Evolutionary conservation across 2,797 vertebrate species (phyloP).

Genomic region (Sciurus vulgaris): DNA sequence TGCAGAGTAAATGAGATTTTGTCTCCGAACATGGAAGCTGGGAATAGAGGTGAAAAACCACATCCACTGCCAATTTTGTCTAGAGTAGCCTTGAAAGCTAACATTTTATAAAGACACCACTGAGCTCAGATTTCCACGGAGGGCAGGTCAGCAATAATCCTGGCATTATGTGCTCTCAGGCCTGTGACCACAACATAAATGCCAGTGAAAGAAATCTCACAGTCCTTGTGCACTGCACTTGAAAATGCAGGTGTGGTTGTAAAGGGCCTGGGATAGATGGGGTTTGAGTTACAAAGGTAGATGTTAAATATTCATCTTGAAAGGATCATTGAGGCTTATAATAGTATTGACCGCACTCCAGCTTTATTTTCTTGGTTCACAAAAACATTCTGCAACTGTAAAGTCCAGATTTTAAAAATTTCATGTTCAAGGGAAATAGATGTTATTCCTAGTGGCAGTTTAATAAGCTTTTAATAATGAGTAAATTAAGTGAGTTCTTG

Average conservation of each 20-base stretch:
- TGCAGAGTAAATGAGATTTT: conserved; percentile 68
- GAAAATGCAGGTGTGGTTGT: conserved; percentile 51
- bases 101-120: conserved; percentile 69
- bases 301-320: conserved; percentile 69
- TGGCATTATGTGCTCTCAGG: conserved; percentile 73
- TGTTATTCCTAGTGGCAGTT: background rate
- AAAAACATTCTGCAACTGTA: background rate
- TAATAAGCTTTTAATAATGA: conserved; percentile 32
- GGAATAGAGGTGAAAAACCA: conserved; percentile 73
- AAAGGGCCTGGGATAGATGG: background rate
- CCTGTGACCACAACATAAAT: conserved; percentile 73
- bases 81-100: conserved; percentile 64
- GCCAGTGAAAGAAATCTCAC: conserved; percentile 45
- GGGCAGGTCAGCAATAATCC: conserved; percentile 73
- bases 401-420: conserved; percentile 50
- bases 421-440: background rate
- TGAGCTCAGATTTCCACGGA: conserved; percentile 67
- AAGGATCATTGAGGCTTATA: conserved; percentile 47
- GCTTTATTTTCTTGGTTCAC: conserved; percentile 58
- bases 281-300: background rate
- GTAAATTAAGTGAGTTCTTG: background rate
- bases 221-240: conserved; percentile 18
- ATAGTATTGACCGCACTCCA: background rate
- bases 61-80: conserved; percentile 73
- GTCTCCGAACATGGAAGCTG: conserved; percentile 70